Conservation (phyloP, 2,888 invertebrate species). For the Cephonodes hylas region DNA sequence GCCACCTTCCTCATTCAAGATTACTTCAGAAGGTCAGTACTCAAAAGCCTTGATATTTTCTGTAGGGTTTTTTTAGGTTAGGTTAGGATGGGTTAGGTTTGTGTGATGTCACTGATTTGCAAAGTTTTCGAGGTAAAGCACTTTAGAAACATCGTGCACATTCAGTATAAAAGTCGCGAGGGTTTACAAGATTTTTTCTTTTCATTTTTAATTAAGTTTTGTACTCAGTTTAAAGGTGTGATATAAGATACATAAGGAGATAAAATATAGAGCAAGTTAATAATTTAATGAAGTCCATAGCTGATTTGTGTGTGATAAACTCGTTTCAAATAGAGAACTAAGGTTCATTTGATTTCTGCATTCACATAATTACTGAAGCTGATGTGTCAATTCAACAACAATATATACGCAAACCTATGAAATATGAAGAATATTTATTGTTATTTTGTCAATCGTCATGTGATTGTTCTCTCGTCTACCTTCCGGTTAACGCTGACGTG, state of each 20-base stretch:
- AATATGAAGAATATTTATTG: conserved; percentile 1
- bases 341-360: not conserved
- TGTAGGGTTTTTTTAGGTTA: not conserved
- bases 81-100: conserved; percentile 6
- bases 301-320: too few relatives aligned
- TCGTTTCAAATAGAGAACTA: too few relatives aligned
- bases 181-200: not conserved
- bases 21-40: conserved; percentile 91
- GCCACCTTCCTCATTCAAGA: conserved; percentile 99
- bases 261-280: too few relatives aligned
- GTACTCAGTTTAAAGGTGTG: too few relatives aligned
- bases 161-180: not conserved
- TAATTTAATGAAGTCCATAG: too few relatives aligned
- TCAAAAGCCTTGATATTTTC: not conserved
- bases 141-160: not conserved
- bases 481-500: conserved; percentile 60
- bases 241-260: too few relatives aligned
- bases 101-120: not conserved
- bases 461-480: conserved; percentile 34
- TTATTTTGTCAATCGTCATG: conserved; percentile 11
- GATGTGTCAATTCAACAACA: not conserved
- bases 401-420: not conserved
- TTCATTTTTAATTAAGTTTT: not conserved
- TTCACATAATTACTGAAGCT: not conserved
- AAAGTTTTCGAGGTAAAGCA: not conserved